Base-by-base conservation (phyloP, 2,888 invertebrate genomes). In the Unio pictorum region DNA sequence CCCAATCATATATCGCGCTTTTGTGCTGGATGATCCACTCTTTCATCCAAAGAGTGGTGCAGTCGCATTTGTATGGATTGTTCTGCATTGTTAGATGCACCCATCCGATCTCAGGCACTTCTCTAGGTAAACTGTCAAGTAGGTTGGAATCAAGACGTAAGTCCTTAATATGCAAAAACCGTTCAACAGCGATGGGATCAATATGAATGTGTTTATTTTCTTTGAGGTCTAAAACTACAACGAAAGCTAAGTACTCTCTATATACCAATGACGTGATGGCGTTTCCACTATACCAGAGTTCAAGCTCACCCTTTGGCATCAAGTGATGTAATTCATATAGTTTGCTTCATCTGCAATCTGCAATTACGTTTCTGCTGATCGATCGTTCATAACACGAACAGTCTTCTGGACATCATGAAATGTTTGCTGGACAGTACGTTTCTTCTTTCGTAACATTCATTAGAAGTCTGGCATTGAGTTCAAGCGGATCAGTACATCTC, bases 1-100 rank as follows among this genome's bases (percentile, higher is more conserved):
- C 20, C 68, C 72, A 71, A 55, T 75, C 65, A 15, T n/a, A 20
- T 4, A 82, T 70, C 0, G 68, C 59, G 20, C 64, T 45, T 45
- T 62, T 68, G 17, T 72, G 61, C 6, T 62, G 59, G 18, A 69
- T 18, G 5, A 82, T 58, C 82, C 82, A 82, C 8, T 66, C 23
- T 66, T 81, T 82, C 75, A 81, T 76, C 81, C 82, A 82, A 4
- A 71, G 34, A 7, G 76, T 76, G 7, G 75, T 67, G 61, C 82
- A 82, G 55, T 82, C 81, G 65, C 82, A 82, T 23, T 67, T 64
- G 6, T 77, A 78, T 0, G 78, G 79, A 68, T 82, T 82, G 28
- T 66, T 65, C 15, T 69, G 58, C 17, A 79, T 55, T 11, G 45
- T 62, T 2, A 77, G 55, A 7, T 45, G 45, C 45, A 3, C 15